These are phyloP conservation scores for Cataglyphis hispanica DNA, from an alignment of 1,140 invertebrate species.

Conservation along the genomic window DNA sequence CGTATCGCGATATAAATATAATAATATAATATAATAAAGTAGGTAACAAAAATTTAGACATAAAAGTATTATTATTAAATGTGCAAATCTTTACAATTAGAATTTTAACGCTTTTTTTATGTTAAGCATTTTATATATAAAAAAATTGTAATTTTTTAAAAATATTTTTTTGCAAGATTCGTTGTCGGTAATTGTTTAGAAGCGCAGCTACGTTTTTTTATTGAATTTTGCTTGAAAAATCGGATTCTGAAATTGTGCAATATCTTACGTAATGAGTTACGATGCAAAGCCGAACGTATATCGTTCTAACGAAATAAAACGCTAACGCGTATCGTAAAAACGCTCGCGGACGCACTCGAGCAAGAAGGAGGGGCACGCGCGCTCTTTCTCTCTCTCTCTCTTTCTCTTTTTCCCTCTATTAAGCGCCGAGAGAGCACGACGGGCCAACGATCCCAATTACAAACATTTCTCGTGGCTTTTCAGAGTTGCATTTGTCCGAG, in stretches of 20 bases:
- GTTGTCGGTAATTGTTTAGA: neutral
- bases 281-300: neutral
- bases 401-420: constrained; percentile 39
- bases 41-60: neutral
- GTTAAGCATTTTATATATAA: neutral
- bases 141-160: neutral
- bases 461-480: constrained; percentile 83
- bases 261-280: neutral
- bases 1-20: neutral
- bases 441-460: constrained; percentile 84
- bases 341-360: constrained; percentile 58
- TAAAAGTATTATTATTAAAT: neutral
- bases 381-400: constrained; percentile 45
- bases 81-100: neutral
- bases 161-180: neutral
- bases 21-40: neutral
- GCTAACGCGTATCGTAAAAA: constrained; percentile 27
- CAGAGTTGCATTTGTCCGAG: constrained; percentile 77
- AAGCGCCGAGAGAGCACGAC: constrained; percentile 62
- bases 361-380: constrained; percentile 53
- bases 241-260: neutral
- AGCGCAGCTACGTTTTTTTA: neutral
- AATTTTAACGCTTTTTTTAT: neutral
- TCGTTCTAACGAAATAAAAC: constrained; percentile 40
- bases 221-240: too few relatives aligned